Evolutionary conservation across 2,797 vertebrate genomes (phyloP).

Genomic region (Squalus acanthias): DNA sequence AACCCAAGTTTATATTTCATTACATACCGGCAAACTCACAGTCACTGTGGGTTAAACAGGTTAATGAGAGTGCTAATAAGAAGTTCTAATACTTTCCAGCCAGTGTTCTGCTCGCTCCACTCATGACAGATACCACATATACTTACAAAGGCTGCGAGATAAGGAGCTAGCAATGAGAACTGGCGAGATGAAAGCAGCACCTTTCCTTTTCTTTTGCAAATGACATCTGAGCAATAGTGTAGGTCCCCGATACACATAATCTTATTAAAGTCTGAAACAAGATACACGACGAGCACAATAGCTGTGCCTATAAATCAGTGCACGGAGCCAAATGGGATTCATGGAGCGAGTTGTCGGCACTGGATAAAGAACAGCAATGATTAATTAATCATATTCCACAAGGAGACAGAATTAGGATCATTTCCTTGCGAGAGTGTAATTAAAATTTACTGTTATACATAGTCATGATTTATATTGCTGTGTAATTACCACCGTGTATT

Average conservation of each 20-base stretch:
- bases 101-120: background rate
- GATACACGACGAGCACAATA: slow-evolving; percentile 49
- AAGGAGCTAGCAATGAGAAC: slow-evolving; percentile 6
- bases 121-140: slow-evolving; percentile 26
- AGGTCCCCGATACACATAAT: slow-evolving; percentile 28
- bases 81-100: slow-evolving; percentile 9
- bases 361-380: slow-evolving; percentile 52
- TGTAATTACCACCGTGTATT: slow-evolving; percentile 25
- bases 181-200: slow-evolving; percentile 18
- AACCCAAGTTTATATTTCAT: slow-evolving; percentile 35
- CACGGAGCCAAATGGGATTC: slow-evolving; percentile 58
- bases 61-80: slow-evolving; percentile 35
- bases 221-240: slow-evolving; percentile 34
- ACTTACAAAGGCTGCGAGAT: slow-evolving; percentile 22
- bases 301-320: slow-evolving; percentile 52
- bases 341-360: slow-evolving; percentile 58
- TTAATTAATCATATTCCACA: slow-evolving; percentile 82
- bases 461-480: slow-evolving; percentile 58
- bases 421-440: slow-evolving; percentile 75
- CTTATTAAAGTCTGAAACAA: slow-evolving; percentile 40
- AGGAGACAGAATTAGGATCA: slow-evolving; percentile 61
- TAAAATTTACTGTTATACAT: slow-evolving; percentile 63
- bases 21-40: background rate
- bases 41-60: slow-evolving; percentile 22
- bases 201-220: background rate